phyloP scores from a whole-genome alignment of 2,888 invertebrate species.

The Prosapia bicincta region DNA sequence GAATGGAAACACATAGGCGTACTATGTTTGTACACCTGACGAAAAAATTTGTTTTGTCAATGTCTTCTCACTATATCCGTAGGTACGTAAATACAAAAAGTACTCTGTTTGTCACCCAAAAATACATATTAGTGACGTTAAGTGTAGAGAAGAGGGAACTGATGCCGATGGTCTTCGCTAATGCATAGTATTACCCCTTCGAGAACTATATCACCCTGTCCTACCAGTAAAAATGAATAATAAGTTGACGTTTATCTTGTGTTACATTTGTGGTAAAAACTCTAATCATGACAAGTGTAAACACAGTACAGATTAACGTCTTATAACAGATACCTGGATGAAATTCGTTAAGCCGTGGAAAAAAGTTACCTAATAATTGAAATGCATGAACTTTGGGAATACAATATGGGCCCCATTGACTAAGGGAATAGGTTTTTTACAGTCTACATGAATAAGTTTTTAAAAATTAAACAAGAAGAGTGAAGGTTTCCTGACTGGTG shows the following conservation, averaged over 20 bases:
- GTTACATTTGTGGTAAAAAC: slow-evolving; percentile 41
- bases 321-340: too few relatives aligned
- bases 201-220: slow-evolving; percentile 30
- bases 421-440: slow-evolving; percentile 34
- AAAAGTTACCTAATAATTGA: too few relatives aligned
- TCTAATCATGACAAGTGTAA: slow-evolving; percentile 39
- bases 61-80: slow-evolving; percentile 20
- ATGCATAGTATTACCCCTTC: slow-evolving; percentile 24
- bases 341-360: too few relatives aligned
- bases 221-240: slow-evolving; percentile 40
- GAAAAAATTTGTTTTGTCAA: slow-evolving; percentile 25
- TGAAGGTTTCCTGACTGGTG: neutral
- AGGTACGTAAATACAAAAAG: slow-evolving; percentile 11
- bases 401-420: too few relatives aligned
- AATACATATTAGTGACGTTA: neutral
- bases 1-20: slow-evolving; percentile 31
- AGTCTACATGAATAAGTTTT: slow-evolving; percentile 34
- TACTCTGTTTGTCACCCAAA: slow-evolving; percentile 20
- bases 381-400: too few relatives aligned
- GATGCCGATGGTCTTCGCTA: slow-evolving; percentile 19
- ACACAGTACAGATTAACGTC: slow-evolving; percentile 40
- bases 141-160: neutral
- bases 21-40: neutral
- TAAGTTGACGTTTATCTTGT: slow-evolving; percentile 44
- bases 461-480: slow-evolving; percentile 27